Evolutionary conservation across 2,113 vertebrate species (phyloP), one percentile per base, ranked within the genome.

Genomic region (Corythornis vintsioides): DNA sequence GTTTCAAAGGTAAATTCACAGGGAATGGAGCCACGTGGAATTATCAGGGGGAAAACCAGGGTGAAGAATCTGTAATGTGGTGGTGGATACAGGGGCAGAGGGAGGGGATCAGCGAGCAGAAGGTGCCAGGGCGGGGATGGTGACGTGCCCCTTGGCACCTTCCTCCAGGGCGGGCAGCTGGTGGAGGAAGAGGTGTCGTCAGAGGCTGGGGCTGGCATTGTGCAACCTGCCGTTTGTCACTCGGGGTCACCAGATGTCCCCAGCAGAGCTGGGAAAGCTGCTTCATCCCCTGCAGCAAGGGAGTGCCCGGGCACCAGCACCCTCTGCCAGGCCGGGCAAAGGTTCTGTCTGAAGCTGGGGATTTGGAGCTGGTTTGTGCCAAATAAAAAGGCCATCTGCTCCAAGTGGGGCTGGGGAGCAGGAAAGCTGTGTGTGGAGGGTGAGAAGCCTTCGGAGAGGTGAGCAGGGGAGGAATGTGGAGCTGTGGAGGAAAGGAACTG

Each of bases 271-370:
- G 25, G 26, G 42, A n/a, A 40, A 69, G 21, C 48, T 2, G 9
- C 31, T 56, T 55, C 18, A 11, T 26, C 31, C 9, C 1, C 18
- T n/a, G 8, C 17, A 45, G 43, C 3, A 15, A 56, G 50, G 0
- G 1, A 7, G 24, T 61, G 48, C 29, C 24, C 22, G 4, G 35
- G 4, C 31, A n/a, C 70, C 76, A 38, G 72, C 66, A 17, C 21
- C 2, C 63, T 24, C 65, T 67, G 13, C 6, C 42, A 43, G 14
- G 8, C 0, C 0, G 24, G 7, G 35, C 18, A 7, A 7, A 9
- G 42, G 48, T 28, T n/a, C 63, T 40, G 10, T 12, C 60, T 9
- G 15, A 66, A 18, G 38, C 17, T 3, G 20, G 47, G 47, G 47
- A 21, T 48, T 20, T 48, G 5, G 17, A 3, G 21, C 26, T 52